A percentile compares a stretch with the other conserved stretches of the same genome.
These are phyloP conservation scores for Xanthostigma xanthostigma DNA, from an alignment of 2,888 invertebrate genomes.

Conservation along the genomic window DNA sequence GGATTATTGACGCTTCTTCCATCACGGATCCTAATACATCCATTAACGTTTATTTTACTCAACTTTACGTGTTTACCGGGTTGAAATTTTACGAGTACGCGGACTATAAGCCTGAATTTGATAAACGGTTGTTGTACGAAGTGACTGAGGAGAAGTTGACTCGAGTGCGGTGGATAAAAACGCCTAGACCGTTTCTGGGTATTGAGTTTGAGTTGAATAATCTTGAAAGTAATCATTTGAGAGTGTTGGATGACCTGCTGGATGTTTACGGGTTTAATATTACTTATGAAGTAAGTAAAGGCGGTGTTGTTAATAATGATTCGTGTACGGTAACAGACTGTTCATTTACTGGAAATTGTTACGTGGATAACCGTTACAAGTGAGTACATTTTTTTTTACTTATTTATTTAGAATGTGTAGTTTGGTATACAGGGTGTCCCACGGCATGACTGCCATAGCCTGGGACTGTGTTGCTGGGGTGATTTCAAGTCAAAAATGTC, in stretches of 20 bases:
- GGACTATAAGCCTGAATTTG: conserved; percentile 55
- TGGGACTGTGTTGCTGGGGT: no score
- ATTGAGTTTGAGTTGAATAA: conserved; percentile 58
- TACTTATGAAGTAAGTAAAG: conserved; percentile 67
- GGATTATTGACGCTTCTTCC: conserved; percentile 73
- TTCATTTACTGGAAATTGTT: conserved; percentile 74
- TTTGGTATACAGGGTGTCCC: conserved; percentile 3
- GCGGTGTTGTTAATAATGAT: conserved; percentile 32
- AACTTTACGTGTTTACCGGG: conserved; percentile 70
- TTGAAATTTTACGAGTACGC: conserved; percentile 61
- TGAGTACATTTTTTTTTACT: conserved; percentile 33
- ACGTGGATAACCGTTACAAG: conserved; percentile 54
- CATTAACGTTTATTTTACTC: conserved; percentile 76
- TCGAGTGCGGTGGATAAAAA: conserved; percentile 43
- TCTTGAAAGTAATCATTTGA: conserved; percentile 66
- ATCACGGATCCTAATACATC: conserved; percentile 38
- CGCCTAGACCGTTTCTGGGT: conserved; percentile 58
- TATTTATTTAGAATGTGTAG: conserved; percentile 7
- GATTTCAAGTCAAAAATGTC: no score
- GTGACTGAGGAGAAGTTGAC: conserved; percentile 63
- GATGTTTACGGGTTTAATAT: conserved; percentile 87
- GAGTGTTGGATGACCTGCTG: conserved; percentile 64
- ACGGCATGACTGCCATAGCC: no score
- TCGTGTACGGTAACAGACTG: conserved; percentile 71
- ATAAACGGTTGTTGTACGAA: conserved; percentile 47